Conservation (phyloP, 2,113 vertebrate genomes). For the Siphamia tubifer region DNA sequence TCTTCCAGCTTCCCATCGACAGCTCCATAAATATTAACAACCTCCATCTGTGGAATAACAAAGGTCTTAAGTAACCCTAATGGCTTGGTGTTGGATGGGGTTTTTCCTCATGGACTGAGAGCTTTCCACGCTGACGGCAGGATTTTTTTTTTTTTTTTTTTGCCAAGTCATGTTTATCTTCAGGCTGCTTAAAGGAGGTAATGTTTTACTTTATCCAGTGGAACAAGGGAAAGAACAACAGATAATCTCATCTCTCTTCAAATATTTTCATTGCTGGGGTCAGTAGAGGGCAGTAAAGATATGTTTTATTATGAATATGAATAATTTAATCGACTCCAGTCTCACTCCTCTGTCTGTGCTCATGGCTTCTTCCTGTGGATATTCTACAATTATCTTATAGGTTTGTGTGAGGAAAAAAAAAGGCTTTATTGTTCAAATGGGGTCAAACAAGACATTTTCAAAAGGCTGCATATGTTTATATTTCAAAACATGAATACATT, state of each 20-base stretch:
- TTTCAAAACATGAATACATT: no score
- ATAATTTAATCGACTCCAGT: constrained; percentile 49
- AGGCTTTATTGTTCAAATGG: no score
- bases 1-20: constrained; percentile 16
- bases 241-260: background rate
- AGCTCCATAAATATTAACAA: constrained; percentile 62
- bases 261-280: background rate
- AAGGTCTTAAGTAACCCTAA: constrained; percentile 54
- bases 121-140: background rate
- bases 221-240: background rate
- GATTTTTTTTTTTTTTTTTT: background rate
- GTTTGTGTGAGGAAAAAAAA: no score
- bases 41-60: constrained; percentile 48
- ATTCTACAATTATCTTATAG: background rate
- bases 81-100: constrained; percentile 31
- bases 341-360: constrained; percentile 1
- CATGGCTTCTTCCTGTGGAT: background rate
- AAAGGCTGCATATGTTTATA: no score
- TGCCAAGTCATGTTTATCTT: constrained; percentile 19
- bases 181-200: background rate
- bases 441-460: no score
- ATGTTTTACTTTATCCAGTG: background rate
- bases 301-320: constrained; percentile 38
- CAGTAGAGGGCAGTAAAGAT: constrained; percentile 61
- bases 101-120: background rate